Evolutionary conservation across 2,113 vertebrate species (phyloP), one percentile per base, ranked within the genome.

Genomic region (Silurus glanis): DNA sequence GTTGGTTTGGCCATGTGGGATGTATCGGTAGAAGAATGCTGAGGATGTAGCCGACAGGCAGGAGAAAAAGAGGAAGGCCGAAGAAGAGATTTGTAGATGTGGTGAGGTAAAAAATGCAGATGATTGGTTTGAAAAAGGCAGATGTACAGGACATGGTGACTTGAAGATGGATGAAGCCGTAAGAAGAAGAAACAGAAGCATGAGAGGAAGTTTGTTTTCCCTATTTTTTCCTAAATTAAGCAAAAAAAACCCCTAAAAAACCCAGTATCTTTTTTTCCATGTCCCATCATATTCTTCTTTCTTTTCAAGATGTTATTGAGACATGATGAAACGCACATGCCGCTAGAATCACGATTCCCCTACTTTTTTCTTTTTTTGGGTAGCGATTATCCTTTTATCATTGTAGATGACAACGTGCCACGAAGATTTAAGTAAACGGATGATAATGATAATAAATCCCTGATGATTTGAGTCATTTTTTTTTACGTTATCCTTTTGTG

Each of bases 361-460:
- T 23, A 9, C 9, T 62, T 62, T 9, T 62, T 23, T 16, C 21
- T 47, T 9, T 74, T 12, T n/a, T 75, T 51, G 23, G 23, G 9
- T n/a, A n/a, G 72, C 21, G 10, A 75, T 75, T 75, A 75, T 75
- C 47, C 72, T 75, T 75, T 75, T 53, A 75, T 75, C 72, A n/a
- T 53, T 6, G 72, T 1, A n/a, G 72, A 75, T 51, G 72, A 75
- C 47, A 75, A 55, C 28, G 13, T 55, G 81, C 14, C 13, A 21
- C 6, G 1, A n/a, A 47, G 28, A 53, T 58, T 58, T 59, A 21
- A 83, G 64, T 28, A 69, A 69, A 55, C 49, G 28, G 51, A 45
- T 47, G 66, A 72, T 55, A 72, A 37, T 37, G 37, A 37, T 37
- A 37, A 37, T 37, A 37, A 37, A 72, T 83, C 64, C 16, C 16